Evolutionary conservation across 2,797 vertebrate species (phyloP), one percentile per base, ranked within the genome.

Genomic region (Propithecus perrieri): DNA sequence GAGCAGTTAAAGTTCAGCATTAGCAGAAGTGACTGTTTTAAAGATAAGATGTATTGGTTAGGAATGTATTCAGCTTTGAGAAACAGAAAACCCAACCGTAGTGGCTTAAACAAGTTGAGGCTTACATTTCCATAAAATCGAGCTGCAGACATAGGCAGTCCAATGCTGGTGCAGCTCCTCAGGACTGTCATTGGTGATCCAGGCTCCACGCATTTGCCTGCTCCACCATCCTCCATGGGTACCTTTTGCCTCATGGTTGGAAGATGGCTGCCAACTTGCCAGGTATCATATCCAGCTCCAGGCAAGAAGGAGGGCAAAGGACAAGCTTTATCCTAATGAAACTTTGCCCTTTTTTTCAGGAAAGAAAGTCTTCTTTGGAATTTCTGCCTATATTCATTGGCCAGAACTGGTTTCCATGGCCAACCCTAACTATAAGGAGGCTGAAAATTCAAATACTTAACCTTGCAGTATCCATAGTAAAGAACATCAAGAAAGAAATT

Each of bases 401-500:
- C 35, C 81, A 80, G n/a, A 84, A 89, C 18, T 78, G n/a, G 33
- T 38, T 65, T 11, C n/a, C 30, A n/a, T 35, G n/a, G 43, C 6
- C 18, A 76, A 15, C 24, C 30, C 1, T 55, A 71, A 86, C n/a
- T 53, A 24, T 2, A 6, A 7, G 5, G 14, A 76, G 15, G 3
- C 26, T 81, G n/a, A 76, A 28, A 89, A 84, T 24, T 91, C 59
- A 89, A 91, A 85, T 46, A 78, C 12, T 61, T 48, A 85, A 46
- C 4, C 6, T 96, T 76, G 4, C 8, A 63, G 24, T 63, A 30
- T 80, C 17, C 43, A 35, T 4, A 38, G 43, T 41, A 92, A 61
- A 88, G 59, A 17, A 28, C 1, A 28, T 78, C 43, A 96, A 78
- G 57, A 71, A 76, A 89, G 55, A 85, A 95, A 90, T 46, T 24